Base-by-base conservation (phyloP, 2,797 vertebrate genomes). In the Myioborus miniatus region DNA sequence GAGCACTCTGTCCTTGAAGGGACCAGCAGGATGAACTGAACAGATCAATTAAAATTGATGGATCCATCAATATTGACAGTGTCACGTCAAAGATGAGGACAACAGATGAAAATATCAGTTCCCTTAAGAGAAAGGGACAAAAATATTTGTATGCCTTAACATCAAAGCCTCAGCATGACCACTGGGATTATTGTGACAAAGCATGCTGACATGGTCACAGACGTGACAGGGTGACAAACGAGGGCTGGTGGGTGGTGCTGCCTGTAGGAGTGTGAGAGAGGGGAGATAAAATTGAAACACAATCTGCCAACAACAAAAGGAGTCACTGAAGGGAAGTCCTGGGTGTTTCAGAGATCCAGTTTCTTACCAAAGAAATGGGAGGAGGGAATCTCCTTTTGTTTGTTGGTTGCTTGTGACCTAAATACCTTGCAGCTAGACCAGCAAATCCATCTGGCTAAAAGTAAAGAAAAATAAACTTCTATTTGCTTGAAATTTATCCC, bases 231-330 rank as follows among this genome's bases (percentile, higher is more conserved):
- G 67, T 96, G 91, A 97, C 91, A 93, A 94, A 96, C 0, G 77
- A 93, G 88, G 80, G 80, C 80, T 94, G 60, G 74, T 94, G 82
- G 92, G 94, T 78, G 92, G 93, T 89, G 79, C 65, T 91, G 91
- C 63, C 89, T 43, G 37, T 46, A 79, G 76, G 82, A 75, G 72
- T 93, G 94, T 94, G 94, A 94, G 95, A 95, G 89, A 94, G 77
- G 64, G 83, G 87, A 93, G 85, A 95, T 93, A 83, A 82, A 89
- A 96, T 11, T 94, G 95, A 97, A 97, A 97, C 80, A 86, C 95
- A 91, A 95, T 94, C 94, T 83, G 44, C 83, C 81, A 91, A 5
- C 80, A 94, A 97, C 95, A 97, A 96, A 97, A 90, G 93, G 76
- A 95, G 76, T 52, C 69, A 83, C 89, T 81, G 39, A 96, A 88